Conservation (phyloP, 2,888 invertebrate species). For the Pterostichus niger region DNA sequence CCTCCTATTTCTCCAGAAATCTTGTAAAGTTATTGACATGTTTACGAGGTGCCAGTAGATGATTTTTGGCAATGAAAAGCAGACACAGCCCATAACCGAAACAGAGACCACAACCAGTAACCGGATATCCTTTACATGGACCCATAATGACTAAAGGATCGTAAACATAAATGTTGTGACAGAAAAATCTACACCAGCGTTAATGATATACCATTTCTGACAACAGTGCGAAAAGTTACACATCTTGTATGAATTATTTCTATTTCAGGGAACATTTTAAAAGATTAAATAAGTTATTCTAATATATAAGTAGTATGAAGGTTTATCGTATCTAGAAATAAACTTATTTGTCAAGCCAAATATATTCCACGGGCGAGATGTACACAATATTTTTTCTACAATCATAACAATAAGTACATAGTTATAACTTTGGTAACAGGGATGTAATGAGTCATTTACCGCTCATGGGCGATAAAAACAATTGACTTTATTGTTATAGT, state of each 20-base stretch:
- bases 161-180: slow-evolving; percentile 65
- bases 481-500: no score
- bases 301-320: no score
- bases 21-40: slow-evolving; percentile 44
- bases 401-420: no score
- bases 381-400: no score
- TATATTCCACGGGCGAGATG: no score
- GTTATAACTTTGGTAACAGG: no score
- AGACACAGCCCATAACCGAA: background rate
- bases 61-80: background rate
- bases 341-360: no score
- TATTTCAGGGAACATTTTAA: no score
- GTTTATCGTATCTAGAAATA: no score
- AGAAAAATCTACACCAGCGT: background rate
- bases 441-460: no score
- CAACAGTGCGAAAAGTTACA: background rate
- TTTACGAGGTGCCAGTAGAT: slow-evolving; percentile 56
- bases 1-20: background rate
- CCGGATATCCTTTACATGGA: slow-evolving; percentile 62
- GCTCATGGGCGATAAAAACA: no score
- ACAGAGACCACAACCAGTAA: slow-evolving; percentile 26
- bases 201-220: slow-evolving; percentile 10
- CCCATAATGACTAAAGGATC: slow-evolving; percentile 64
- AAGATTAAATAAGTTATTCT: no score
- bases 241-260: slow-evolving; percentile 22